Base-by-base conservation (phyloP, 2,797 vertebrate species). In the Manis pentadactyla region DNA sequence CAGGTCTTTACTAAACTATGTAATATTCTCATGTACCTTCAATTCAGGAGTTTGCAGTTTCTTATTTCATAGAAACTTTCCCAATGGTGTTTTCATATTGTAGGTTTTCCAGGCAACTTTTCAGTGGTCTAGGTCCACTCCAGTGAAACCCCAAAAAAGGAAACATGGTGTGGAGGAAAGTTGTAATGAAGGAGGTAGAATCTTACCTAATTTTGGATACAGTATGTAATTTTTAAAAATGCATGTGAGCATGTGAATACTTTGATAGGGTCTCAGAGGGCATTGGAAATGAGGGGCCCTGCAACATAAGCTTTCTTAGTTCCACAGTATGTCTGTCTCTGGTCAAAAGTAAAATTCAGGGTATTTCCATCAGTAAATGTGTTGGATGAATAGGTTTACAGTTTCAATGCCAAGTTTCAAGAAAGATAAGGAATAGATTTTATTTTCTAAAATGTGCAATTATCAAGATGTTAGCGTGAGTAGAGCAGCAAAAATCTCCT, bases 41-140 rank as follows among this genome's bases (percentile, higher is more conserved):
- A 42, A 9, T 63, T 71, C 2, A 78, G n/a, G n/a, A 95, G 10
- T 93, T 90, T 89, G 4, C 13, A n/a, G 18, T 93, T 95, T 59
- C 57, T 95, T 51, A 53, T 46, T 93, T 63, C 74, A 51, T 29
- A 81, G 25, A 68, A 79, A 68, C 0, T 61, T 88, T 84, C 8
- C 10, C 9, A 64, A 39, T 17, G 4, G 17, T 66, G 17, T 75
- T 79, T 75, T 2, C 4, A 59, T 68, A 66, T 25, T 83, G 21
- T 78, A 87, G 3, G 4, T 83, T 42, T 92, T 2, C 13, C 0
- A 34, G 27, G 5, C 18, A 88, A 53, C 10, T 57, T 92, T 2
- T 14, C 18, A 66, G 37, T 39, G 10, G 61, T 9, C 53, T 69
- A 17, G 7, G 13, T 29, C 12, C 2, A 29, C 15, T 31, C 31